A percentile compares a stretch with the other conserved stretches of the same genome.
These are phyloP conservation scores for Saturnia pavonia DNA, from an alignment of 2,888 invertebrate genomes.

Conservation along the genomic window DNA sequence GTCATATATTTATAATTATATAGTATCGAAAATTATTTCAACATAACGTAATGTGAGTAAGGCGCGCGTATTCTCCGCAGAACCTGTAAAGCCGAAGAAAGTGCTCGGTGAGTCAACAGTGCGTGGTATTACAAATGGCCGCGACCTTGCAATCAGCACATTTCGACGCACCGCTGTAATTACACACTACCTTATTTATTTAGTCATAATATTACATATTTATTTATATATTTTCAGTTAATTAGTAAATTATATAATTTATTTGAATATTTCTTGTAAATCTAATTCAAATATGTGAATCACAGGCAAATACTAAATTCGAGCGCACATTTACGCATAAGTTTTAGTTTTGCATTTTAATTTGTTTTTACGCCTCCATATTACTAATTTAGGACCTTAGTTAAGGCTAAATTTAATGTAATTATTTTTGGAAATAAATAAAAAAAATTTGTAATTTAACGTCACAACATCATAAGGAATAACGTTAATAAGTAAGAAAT, in stretches of 20 bases:
- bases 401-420: too few relatives aligned
- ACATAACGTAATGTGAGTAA: conserved; percentile 5
- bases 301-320: too few relatives aligned
- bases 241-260: not conserved
- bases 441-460: too few relatives aligned
- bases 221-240: not conserved
- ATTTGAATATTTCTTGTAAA: too few relatives aligned
- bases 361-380: too few relatives aligned
- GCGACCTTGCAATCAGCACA: conserved; percentile 48
- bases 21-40: conserved; percentile 1
- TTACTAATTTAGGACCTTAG: too few relatives aligned
- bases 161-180: conserved; percentile 1
- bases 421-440: too few relatives aligned
- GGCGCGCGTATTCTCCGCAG: not conserved
- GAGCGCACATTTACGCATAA: too few relatives aligned
- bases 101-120: conserved; percentile 50
- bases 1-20: not conserved
- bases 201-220: not conserved
- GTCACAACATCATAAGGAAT: too few relatives aligned
- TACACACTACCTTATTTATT: not conserved
- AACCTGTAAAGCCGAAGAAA: conserved; percentile 40
- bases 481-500: too few relatives aligned
- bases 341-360: too few relatives aligned
- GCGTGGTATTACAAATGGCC: conserved; percentile 29
- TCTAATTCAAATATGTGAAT: too few relatives aligned